Conservation (phyloP, 2,113 vertebrate species). For the Bubalus kerabau region DNA sequence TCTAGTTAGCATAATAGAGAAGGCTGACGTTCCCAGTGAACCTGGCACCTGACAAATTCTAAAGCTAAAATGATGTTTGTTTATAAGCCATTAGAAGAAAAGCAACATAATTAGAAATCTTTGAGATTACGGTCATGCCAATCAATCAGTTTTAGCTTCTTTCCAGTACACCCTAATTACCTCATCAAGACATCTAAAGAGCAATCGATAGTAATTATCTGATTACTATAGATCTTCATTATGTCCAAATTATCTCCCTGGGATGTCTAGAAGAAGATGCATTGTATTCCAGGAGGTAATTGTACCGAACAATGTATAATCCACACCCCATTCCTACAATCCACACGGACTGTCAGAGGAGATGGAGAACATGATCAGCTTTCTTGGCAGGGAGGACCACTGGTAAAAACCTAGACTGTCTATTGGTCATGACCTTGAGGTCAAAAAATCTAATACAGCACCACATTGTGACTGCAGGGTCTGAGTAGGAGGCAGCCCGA, state of each 20-base stretch:
- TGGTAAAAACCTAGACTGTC: not conserved
- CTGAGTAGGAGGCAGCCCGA: not conserved
- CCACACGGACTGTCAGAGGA: slow-evolving; percentile 24
- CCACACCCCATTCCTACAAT: slow-evolving; percentile 27
- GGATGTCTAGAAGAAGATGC: slow-evolving; percentile 72
- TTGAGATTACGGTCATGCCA: slow-evolving; percentile 75
- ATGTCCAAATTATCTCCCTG: slow-evolving; percentile 77
- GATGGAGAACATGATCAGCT: not conserved
- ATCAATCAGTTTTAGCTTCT: slow-evolving; percentile 78
- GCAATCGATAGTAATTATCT: slow-evolving; percentile 84
- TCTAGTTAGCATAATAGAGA: slow-evolving; percentile 60
- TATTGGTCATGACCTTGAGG: slow-evolving; percentile 34
- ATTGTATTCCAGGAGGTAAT: slow-evolving; percentile 57
- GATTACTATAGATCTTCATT: slow-evolving; percentile 84
- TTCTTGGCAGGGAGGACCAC: not conserved
- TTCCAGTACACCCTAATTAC: slow-evolving; percentile 80
- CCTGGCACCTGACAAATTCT: slow-evolving; percentile 68
- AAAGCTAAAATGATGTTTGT: slow-evolving; percentile 73
- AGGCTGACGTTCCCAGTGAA: slow-evolving; percentile 60
- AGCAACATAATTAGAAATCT: slow-evolving; percentile 79
- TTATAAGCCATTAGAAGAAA: slow-evolving; percentile 77
- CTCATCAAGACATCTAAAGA: slow-evolving; percentile 80
- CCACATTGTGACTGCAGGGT: not conserved
- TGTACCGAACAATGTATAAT: slow-evolving; percentile 54
- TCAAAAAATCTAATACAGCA: slow-evolving; percentile 23